Percentiles rank a stretch among this genome's conserved stretches.
Evolutionary conservation across 2,888 invertebrate species (phyloP).

Genomic region (Piscicola geometra): DNA sequence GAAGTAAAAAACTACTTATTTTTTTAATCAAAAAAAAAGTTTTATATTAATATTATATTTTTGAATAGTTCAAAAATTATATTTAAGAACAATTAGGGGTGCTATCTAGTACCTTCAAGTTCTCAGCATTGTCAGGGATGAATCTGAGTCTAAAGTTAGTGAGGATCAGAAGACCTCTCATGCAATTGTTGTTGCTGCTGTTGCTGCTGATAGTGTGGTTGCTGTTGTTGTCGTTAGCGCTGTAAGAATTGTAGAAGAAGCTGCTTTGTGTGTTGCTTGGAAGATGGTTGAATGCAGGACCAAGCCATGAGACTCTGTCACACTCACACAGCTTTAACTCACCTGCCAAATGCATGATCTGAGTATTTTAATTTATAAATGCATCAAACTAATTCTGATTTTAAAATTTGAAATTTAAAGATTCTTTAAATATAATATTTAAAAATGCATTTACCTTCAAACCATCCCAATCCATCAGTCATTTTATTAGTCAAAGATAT

Average conservation of each 20-base stretch:
- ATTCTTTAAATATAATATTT: not conserved
- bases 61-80: not conserved
- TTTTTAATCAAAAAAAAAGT: not conserved
- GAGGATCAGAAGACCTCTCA: slow-evolving; percentile 22
- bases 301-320: not conserved
- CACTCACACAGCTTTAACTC: not conserved
- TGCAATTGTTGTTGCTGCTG: no score
- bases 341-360: not conserved
- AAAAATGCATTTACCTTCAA: not conserved
- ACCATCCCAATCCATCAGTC: slow-evolving; percentile 4
- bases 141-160: slow-evolving; percentile 29
- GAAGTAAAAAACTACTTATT: not conserved
- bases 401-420: not conserved
- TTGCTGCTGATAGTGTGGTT: no score
- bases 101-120: no score
- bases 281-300: not conserved
- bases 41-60: not conserved
- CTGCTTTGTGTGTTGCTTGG: no score
- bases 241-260: no score
- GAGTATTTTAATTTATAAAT: not conserved
- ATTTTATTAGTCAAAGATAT: not conserved
- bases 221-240: no score
- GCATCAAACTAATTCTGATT: not conserved
- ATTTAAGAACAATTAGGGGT: no score
- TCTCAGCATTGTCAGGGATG: slow-evolving; percentile 13